phyloP scores from a whole-genome alignment of 2,888 invertebrate genomes.

The Cheilosia impressa region DNA sequence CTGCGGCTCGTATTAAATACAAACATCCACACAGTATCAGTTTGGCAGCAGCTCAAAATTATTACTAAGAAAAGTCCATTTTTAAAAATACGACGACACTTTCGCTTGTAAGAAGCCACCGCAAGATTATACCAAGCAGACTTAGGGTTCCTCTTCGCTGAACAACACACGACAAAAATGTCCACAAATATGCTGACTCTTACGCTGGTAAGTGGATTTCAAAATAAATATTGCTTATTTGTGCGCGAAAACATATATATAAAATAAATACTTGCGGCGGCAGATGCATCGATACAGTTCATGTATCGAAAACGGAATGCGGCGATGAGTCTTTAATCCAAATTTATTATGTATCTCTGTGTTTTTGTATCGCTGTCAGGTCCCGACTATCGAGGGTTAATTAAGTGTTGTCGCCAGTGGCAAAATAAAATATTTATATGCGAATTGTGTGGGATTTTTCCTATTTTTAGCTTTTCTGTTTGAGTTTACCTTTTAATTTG shows the following conservation, averaged over 20 bases:
- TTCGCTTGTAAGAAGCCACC: conserved; percentile 61
- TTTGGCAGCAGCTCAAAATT: conserved; percentile 67
- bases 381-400: conserved; percentile 52
- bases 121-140: conserved; percentile 22
- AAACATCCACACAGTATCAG: conserved; percentile 28
- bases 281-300: conserved; percentile 47
- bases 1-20: conserved; percentile 22
- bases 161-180: conserved; percentile 56
- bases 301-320: conserved; percentile 16
- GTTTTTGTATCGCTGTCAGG: background rate
- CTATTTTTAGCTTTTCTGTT: conserved; percentile 1
- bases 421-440: conserved; percentile 8
- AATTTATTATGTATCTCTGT: conserved; percentile 32
- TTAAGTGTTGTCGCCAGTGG: conserved; percentile 46
- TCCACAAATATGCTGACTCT: conserved; percentile 76
- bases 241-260: conserved; percentile 2
- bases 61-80: conserved; percentile 48
- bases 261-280: conserved; percentile 1
- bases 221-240: conserved; percentile 34
- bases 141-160: background rate
- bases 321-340: conserved; percentile 23
- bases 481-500: conserved; percentile 7
- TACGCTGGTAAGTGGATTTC: conserved; percentile 74
- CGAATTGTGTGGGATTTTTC: conserved; percentile 14
- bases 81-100: conserved; percentile 59